These are phyloP conservation scores for Phenganax marumi DNA, from an alignment of 92 coral and sea anemone species.

Conservation along the genomic window DNA sequence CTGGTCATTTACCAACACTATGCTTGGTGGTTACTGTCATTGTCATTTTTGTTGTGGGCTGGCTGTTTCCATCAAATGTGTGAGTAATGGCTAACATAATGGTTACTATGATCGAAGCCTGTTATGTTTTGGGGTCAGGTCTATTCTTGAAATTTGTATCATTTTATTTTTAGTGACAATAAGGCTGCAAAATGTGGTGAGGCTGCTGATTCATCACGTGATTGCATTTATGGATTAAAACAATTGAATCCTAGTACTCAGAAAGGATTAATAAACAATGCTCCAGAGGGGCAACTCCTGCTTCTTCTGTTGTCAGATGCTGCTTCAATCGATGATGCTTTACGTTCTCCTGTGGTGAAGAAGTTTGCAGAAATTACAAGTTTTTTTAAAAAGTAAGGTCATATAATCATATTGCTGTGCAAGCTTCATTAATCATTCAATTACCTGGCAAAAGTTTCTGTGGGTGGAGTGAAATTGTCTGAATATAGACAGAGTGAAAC, in stretches of 20 bases:
- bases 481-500: background rate
- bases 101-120: too few relatives aligned
- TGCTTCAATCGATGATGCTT: slow-evolving; percentile 56
- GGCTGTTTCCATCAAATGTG: slow-evolving; percentile 69
- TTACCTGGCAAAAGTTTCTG: background rate
- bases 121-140: too few relatives aligned
- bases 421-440: background rate
- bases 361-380: slow-evolving; percentile 64
- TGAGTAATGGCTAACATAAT: slow-evolving; percentile 52
- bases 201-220: background rate
- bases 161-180: slow-evolving; percentile 1
- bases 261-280: slow-evolving; percentile 53
- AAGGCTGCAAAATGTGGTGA: slow-evolving; percentile 11
- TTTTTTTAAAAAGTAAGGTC: slow-evolving; percentile 60
- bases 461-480: background rate
- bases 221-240: slow-evolving; percentile 60
- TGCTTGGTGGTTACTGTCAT: slow-evolving; percentile 67
- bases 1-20: slow-evolving; percentile 65
- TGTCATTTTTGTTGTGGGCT: slow-evolving; percentile 65
- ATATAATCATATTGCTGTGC: background rate
- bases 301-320: slow-evolving; percentile 76
- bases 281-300: slow-evolving; percentile 78
- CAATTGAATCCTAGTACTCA: slow-evolving; percentile 75
- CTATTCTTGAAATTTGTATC: background rate
- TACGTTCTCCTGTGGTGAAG: slow-evolving; percentile 68